phyloP scores from a whole-genome alignment of 37 sponge, comb jelly and placozoan species.

The Halichondria panicea region DNA sequence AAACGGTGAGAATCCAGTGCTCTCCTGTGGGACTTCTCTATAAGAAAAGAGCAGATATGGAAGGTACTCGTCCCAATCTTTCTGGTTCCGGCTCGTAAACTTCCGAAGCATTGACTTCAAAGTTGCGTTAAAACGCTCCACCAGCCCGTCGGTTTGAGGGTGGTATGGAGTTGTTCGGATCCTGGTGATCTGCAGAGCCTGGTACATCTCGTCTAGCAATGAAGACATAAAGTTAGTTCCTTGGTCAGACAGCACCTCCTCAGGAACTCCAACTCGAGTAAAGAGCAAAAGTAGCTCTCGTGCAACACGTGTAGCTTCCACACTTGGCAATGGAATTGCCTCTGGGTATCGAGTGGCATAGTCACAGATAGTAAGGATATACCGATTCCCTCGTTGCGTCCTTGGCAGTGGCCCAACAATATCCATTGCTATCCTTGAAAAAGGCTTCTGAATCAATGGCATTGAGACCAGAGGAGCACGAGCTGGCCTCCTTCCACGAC shows the following conservation, averaged over 20 bases:
- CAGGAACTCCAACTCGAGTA: conserved; percentile 28
- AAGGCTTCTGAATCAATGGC: no score
- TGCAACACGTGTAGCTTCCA: conserved; percentile 29
- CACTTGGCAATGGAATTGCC: conserved; percentile 28
- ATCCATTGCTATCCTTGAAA: no score
- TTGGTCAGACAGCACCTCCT: conserved; percentile 31
- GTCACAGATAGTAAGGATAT: conserved; percentile 14
- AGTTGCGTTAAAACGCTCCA: conserved; percentile 37
- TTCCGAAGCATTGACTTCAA: conserved; percentile 34
- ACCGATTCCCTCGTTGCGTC: conserved; percentile 10
- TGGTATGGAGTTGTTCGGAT: conserved; percentile 45
- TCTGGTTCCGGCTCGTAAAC: not conserved
- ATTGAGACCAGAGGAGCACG: no score
- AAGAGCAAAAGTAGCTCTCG: conserved; percentile 23
- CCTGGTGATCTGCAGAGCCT: conserved; percentile 15
- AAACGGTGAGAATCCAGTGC: conserved; percentile 44
- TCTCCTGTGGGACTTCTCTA: conserved; percentile 39
- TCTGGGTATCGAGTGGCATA: conserved; percentile 46
- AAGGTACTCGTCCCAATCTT: conserved; percentile 23
- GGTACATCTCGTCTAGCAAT: conserved; percentile 32
- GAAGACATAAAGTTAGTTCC: conserved; percentile 27
- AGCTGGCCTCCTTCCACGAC: no score
- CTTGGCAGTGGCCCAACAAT: conserved; percentile 25
- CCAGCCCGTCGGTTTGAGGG: conserved; percentile 48
- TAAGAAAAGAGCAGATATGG: conserved; percentile 39